Evolutionary conservation across 2,888 invertebrate genomes (phyloP).

Genomic region (Agrochola litura): DNA sequence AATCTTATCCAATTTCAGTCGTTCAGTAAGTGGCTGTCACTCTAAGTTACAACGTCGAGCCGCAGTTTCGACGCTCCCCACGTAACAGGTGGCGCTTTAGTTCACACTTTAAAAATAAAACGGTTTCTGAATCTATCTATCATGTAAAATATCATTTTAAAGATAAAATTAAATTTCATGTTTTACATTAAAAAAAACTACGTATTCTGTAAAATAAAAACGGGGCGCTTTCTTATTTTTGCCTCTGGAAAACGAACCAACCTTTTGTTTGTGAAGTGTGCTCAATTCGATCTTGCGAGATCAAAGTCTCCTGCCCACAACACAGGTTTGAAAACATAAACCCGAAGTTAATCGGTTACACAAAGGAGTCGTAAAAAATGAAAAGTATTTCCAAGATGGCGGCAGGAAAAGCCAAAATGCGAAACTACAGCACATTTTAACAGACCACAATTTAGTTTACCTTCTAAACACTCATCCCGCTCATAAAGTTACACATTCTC

Average conservation of each 20-base stretch:
- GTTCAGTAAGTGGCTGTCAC: constrained; percentile 31
- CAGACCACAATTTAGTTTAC: constrained; percentile 13
- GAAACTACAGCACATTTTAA: neutral
- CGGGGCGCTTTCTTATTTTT: neutral
- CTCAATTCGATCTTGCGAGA: constrained; percentile 2
- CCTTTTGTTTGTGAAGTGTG: neutral
- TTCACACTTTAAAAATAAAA: neutral
- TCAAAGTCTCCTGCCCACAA: neutral
- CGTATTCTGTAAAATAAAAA: neutral
- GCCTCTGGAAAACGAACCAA: neutral
- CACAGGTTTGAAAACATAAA: neutral
- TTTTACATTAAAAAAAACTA: neutral
- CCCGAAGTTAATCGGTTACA: neutral
- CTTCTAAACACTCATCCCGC: neutral
- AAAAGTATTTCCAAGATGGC: constrained; percentile 12
- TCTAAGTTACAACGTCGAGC: constrained; percentile 10
- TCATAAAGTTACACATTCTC: constrained; percentile 25
- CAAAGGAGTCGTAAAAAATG: neutral
- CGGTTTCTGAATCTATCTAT: neutral
- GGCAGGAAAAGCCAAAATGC: neutral
- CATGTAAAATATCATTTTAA: neutral
- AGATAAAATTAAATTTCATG: neutral
- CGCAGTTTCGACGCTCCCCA: constrained; percentile 6
- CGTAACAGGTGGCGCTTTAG: constrained; percentile 35
- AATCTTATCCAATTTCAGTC: constrained; percentile 17